Percentiles rank a stretch among this genome's conserved stretches.
Conservation (phyloP, 2,888 invertebrate species). For the Pandemis cinnamomeana region DNA sequence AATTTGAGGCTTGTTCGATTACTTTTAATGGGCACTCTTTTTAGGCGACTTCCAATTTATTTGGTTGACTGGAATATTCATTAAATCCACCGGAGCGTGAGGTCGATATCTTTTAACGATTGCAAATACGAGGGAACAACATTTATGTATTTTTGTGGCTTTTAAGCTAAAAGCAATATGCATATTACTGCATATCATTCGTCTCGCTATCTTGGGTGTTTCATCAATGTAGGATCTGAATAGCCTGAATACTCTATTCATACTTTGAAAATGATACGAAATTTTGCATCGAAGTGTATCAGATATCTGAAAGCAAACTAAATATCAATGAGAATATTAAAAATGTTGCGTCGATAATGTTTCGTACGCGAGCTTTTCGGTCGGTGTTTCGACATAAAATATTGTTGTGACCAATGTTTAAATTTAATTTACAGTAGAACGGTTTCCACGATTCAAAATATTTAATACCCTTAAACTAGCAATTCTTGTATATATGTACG, state of each 20-base stretch:
- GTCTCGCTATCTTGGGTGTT: conserved; percentile 12
- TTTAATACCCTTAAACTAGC: too few relatives aligned
- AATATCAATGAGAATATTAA: background rate
- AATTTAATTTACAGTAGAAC: background rate
- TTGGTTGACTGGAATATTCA: conserved; percentile 77
- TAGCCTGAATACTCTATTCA: conserved; percentile 23
- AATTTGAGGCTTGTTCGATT: conserved; percentile 80
- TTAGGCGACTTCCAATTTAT: conserved; percentile 81
- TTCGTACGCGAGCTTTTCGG: background rate
- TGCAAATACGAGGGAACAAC: conserved; percentile 53
- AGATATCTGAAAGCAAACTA: background rate
- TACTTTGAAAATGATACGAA: conserved; percentile 21
- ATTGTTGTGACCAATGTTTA: background rate
- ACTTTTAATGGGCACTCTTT: conserved; percentile 82
- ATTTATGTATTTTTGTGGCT: conserved; percentile 58
- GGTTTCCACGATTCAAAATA: too few relatives aligned
- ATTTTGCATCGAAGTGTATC: background rate
- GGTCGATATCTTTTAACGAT: conserved; percentile 62
- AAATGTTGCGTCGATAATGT: background rate
- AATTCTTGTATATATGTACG: too few relatives aligned
- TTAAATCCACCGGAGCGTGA: conserved; percentile 68
- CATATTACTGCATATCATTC: conserved; percentile 23
- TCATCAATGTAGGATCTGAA: conserved; percentile 27
- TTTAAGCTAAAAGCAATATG: conserved; percentile 29
- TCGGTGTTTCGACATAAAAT: background rate